phyloP scores from a whole-genome alignment of 2,113 vertebrate species.

The Rattus rattus region DNA sequence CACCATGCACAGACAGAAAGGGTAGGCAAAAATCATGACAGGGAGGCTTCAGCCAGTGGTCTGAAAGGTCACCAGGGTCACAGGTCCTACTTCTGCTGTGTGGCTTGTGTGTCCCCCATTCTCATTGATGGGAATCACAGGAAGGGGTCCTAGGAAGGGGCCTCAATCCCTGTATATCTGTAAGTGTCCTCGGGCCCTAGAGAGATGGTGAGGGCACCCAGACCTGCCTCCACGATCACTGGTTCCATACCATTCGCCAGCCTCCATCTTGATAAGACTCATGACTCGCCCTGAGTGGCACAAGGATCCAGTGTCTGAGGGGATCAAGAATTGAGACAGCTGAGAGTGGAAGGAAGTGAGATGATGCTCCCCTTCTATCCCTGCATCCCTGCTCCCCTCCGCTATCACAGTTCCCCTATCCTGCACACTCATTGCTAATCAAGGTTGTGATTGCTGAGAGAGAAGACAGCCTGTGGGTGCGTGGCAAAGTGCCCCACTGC shows the following conservation, averaged over 20 bases:
- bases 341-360: neutral
- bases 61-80: neutral
- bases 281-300: neutral
- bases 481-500: neutral
- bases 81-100: neutral
- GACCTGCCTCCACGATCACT: neutral
- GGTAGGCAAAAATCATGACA: neutral
- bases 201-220: neutral
- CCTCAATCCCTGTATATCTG: neutral
- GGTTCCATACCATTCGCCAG: too few relatives aligned
- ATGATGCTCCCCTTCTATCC: neutral
- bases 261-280: neutral
- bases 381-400: neutral
- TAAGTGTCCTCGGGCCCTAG: neutral
- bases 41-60: neutral
- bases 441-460: neutral
- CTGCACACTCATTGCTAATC: neutral
- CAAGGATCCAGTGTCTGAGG: neutral
- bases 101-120: neutral
- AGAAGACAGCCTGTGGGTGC: neutral
- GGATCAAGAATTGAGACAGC: neutral
- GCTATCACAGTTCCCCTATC: neutral
- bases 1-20: neutral
- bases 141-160: neutral
- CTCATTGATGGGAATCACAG: too few relatives aligned